Percentiles rank a stretch among this genome's conserved stretches.
Conservation (phyloP, 1,140 invertebrate species). For the Drosophila cardini region DNA sequence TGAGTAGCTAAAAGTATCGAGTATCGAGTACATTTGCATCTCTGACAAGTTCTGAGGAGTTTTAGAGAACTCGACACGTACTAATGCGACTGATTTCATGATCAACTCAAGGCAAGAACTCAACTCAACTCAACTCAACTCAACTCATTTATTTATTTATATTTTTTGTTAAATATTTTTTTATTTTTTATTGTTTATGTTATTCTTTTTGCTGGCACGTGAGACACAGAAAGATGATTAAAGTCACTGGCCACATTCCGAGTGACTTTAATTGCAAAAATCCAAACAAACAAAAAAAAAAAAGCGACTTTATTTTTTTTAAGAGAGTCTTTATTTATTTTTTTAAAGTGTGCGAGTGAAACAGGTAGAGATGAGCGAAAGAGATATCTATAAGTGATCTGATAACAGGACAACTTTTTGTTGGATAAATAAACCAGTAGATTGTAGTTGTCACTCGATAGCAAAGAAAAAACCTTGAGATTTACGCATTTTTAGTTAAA, state of each 20-base stretch:
- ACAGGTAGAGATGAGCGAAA: neutral
- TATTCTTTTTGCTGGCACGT: conserved; percentile 58
- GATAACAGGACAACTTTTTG: conserved; percentile 6
- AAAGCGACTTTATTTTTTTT: no score
- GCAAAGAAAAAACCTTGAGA: conserved; percentile 3
- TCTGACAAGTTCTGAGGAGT: conserved; percentile 12
- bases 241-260: conserved; percentile 57
- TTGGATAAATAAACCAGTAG: conserved; percentile 1
- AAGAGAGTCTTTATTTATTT: conserved; percentile 25
- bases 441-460: neutral
- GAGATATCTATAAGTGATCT: neutral
- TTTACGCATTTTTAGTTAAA: neutral
- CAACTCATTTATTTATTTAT: conserved; percentile 8
- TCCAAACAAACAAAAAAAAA: conserved; percentile 27
- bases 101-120: conserved; percentile 25
- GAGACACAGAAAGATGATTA: conserved; percentile 43
- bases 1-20: conserved; percentile 7
- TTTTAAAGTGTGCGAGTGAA: neutral
- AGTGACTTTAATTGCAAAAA: conserved; percentile 44
- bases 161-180: conserved; percentile 17
- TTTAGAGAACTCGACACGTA: conserved; percentile 41
- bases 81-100: conserved; percentile 37
- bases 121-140: no score
- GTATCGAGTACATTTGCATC: conserved; percentile 16
- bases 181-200: conserved; percentile 19